Evolutionary conservation across 2,113 vertebrate genomes (phyloP).

Genomic region (Fulmarus glacialis): DNA sequence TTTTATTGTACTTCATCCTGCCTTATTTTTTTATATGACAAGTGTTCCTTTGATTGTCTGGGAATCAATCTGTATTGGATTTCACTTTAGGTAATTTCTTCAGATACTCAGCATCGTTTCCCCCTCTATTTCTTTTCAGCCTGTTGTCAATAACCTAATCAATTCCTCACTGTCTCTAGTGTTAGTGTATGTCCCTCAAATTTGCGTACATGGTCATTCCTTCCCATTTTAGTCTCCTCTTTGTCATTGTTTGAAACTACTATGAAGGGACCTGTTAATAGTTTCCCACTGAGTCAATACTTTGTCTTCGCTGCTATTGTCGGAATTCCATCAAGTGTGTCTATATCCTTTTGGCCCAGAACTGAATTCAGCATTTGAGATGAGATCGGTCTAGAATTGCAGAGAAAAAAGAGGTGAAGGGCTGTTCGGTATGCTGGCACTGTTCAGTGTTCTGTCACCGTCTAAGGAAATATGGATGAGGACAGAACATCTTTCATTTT

Average conservation of each 20-base stretch:
- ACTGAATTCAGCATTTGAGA: neutral
- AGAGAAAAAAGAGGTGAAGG: neutral
- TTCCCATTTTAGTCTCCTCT: neutral
- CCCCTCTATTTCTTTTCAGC: conserved; percentile 18
- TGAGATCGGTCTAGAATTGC: neutral
- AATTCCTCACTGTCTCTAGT: neutral
- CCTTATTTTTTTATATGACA: conserved; percentile 13
- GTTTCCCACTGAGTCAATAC: neutral
- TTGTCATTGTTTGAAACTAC: conserved; percentile 3
- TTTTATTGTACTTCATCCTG: neutral
- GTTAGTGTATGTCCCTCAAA: neutral
- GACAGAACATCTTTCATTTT: neutral
- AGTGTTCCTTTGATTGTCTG: neutral
- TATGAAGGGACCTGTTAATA: neutral
- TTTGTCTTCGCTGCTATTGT: neutral
- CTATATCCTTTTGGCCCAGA: neutral
- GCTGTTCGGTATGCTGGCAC: neutral
- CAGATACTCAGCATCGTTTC: neutral
- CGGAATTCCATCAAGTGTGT: neutral
- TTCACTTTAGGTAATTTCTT: conserved; percentile 48
- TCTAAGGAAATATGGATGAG: neutral
- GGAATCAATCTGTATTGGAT: conserved; percentile 23
- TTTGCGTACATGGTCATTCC: neutral
- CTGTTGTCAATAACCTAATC: neutral
- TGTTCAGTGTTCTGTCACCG: neutral